phyloP scores from a whole-genome alignment of 2,888 invertebrate genomes.

The Oscheius sp. region DNA sequence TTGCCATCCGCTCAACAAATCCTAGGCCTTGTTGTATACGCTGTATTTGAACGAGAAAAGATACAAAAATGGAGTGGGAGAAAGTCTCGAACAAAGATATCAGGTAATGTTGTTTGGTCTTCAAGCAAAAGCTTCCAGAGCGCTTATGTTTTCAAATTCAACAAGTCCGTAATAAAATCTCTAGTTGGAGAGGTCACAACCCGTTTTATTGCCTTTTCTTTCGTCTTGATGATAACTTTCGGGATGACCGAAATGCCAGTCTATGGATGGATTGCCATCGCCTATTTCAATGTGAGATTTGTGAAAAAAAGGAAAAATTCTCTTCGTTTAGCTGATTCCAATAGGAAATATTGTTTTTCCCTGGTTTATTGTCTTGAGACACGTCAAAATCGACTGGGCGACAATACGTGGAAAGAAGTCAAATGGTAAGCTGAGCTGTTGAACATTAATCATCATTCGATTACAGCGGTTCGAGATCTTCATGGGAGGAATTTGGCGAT shows the following conservation, averaged over 20 bases:
- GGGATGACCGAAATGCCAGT: background rate
- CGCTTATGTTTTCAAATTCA: background rate
- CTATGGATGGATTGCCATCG: background rate
- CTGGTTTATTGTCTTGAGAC: background rate
- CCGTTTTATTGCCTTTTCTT: background rate
- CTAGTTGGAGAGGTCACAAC: background rate
- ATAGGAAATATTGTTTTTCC: background rate
- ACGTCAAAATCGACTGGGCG: background rate
- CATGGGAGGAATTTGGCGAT: background rate
- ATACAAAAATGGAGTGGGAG: conserved; percentile 2
- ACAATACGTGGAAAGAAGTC: background rate
- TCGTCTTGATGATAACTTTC: background rate
- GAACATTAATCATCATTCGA: background rate
- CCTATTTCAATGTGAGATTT: background rate
- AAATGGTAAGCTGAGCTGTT: background rate
- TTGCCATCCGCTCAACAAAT: too few relatives aligned
- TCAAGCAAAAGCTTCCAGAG: background rate
- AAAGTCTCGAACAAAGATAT: background rate
- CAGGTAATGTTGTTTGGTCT: background rate
- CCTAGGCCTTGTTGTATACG: background rate
- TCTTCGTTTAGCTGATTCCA: background rate
- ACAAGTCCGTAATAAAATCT: background rate
- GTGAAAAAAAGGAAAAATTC: background rate
- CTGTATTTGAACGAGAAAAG: background rate
- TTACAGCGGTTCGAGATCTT: background rate